Evolutionary conservation across 2,888 invertebrate genomes (phyloP).

Genomic region (Sarcophaga subvicina): DNA sequence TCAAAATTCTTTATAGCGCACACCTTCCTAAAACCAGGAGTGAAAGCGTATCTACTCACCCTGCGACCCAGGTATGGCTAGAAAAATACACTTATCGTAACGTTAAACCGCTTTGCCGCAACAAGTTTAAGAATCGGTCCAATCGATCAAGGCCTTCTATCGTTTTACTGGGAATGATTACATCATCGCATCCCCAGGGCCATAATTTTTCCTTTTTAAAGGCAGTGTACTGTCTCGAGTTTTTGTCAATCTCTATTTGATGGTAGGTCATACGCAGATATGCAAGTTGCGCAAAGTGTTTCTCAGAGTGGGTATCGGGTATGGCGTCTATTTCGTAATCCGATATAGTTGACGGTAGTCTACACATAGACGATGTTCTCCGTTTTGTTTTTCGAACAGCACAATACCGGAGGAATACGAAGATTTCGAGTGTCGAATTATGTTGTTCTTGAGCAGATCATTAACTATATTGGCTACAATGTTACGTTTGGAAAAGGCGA

Average conservation of each 20-base stretch:
- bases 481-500: conserved; percentile 50
- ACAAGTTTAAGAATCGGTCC: too few relatives aligned
- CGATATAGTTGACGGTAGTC: conserved; percentile 52
- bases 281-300: conserved; percentile 50
- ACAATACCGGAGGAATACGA: conserved; percentile 56
- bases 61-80: too few relatives aligned
- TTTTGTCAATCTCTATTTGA: conserved; percentile 57
- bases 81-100: too few relatives aligned
- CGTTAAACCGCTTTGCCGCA: too few relatives aligned
- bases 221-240: neutral
- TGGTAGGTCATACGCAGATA: conserved; percentile 63
- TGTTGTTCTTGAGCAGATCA: conserved; percentile 48
- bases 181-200: neutral
- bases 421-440: conserved; percentile 57
- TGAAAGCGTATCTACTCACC: too few relatives aligned
- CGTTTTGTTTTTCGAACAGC: conserved; percentile 64
- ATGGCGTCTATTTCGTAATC: conserved; percentile 38
- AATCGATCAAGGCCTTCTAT: too few relatives aligned
- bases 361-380: conserved; percentile 49
- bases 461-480: conserved; percentile 32
- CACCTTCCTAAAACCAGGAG: too few relatives aligned
- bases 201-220: too few relatives aligned
- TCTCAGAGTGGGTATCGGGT: conserved; percentile 48
- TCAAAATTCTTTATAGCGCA: too few relatives aligned
- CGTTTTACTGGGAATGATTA: conserved; percentile 32